Percentiles rank a stretch among this genome's conserved stretches.
Conservation (phyloP, 53 echinoderm and acorn worm genomes). For the Actinopyga echinites region DNA sequence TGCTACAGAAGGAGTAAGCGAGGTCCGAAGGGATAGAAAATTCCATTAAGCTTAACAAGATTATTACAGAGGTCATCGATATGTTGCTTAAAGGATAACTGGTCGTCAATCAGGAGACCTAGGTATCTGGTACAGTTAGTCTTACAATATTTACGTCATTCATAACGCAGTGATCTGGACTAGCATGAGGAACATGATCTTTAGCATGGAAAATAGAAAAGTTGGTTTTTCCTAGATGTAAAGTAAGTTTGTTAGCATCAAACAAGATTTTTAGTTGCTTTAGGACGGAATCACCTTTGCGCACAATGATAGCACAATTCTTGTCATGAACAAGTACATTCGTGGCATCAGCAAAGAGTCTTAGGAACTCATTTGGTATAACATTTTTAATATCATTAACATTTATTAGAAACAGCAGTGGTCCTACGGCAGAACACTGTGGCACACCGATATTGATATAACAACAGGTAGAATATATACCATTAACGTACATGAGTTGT, state of each 20-base stretch:
- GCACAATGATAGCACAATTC: background rate
- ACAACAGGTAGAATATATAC: no score
- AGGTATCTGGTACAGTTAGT: background rate
- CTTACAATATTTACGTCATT: background rate
- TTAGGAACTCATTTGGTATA: background rate
- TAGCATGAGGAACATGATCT: background rate
- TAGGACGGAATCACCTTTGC: background rate
- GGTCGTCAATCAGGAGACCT: background rate
- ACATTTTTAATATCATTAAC: slow-evolving; percentile 10
- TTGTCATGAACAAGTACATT: background rate
- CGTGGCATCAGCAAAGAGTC: slow-evolving; percentile 2
- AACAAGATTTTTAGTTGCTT: background rate
- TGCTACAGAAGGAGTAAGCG: no score
- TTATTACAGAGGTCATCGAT: slow-evolving; percentile 8
- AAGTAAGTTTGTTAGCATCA: slow-evolving; percentile 1
- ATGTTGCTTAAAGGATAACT: background rate
- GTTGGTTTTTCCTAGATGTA: background rate
- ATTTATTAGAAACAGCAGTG: background rate
- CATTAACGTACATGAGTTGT: background rate
- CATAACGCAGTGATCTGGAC: background rate
- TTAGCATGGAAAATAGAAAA: background rate
- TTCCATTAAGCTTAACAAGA: background rate
- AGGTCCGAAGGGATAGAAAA: background rate
- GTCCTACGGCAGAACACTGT: slow-evolving; percentile 1
- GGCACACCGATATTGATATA: background rate